Conservation (phyloP, 35 echinoderm and acorn worm genomes). For the Heliocidaris tuberculata region DNA sequence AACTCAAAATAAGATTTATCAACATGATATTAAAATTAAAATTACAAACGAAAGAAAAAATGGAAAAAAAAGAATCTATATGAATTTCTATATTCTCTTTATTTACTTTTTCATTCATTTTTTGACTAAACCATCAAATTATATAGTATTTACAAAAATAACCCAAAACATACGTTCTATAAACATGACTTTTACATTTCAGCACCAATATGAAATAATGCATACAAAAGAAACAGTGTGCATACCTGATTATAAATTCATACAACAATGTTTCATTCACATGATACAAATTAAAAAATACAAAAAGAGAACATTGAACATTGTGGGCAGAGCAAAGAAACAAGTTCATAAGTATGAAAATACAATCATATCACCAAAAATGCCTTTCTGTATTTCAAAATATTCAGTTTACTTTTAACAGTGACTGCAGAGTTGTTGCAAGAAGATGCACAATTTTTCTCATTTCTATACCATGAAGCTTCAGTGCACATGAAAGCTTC, state of each 20-base stretch:
- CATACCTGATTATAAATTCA: constrained; percentile 32
- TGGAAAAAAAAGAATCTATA: not conserved
- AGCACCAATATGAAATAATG: constrained; percentile 34
- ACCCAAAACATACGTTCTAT: not conserved
- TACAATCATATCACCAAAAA: not conserved
- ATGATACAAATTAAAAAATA: not conserved
- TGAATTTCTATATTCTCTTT: constrained; percentile 23
- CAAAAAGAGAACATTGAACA: not conserved
- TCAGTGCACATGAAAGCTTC: not conserved
- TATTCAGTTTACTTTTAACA: not conserved
- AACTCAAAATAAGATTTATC: no score
- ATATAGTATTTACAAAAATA: constrained; percentile 39
- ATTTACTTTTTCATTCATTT: constrained; percentile 15
- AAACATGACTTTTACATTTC: constrained; percentile 32
- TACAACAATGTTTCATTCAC: not conserved
- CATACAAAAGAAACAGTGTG: constrained; percentile 2
- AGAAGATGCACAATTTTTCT: not conserved
- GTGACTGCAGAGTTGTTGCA: not conserved
- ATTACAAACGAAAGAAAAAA: not conserved
- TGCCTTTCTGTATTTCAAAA: not conserved
- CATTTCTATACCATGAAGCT: not conserved
- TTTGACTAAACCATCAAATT: constrained; percentile 40
- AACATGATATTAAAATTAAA: no score
- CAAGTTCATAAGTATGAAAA: constrained; percentile 4
- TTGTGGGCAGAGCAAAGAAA: not conserved